Base-by-base conservation (phyloP, 2,113 vertebrate species). In the Eulacestoma nigropectus region DNA sequence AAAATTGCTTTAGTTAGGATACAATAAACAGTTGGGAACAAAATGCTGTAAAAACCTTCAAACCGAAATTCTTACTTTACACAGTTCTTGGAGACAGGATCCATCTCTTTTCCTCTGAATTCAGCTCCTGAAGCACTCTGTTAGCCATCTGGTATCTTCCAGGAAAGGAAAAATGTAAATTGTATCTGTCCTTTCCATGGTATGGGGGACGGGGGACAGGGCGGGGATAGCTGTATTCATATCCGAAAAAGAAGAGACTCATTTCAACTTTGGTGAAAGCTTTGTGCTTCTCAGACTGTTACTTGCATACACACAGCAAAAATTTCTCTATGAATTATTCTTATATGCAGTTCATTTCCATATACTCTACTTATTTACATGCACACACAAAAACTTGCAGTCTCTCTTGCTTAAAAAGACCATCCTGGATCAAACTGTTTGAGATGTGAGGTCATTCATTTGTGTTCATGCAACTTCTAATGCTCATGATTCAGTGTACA, bases 131-230 rank as follows among this genome's bases (percentile, higher is more conserved):
- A 62, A 96, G 59, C 42, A 20, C 4, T 33, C 62, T 92, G 75
- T 85, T 96, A 86, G 80, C 92, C 93, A 94, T 90, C 90, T 96
- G 96, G 67, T 89, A 44, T 84, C 82, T 70, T 95, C 82, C 68
- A 90, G 82, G 56, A 89, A 77, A 88, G 29, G 75, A 84, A 91
- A 89, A 93, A 88, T 76, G 32, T 87, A 80, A 88, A 85, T 70
- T 68, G 63, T 68, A 30, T 93, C 50, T 93, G 87, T 93, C 59
- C 39, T 77, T 91, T 65, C 29, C 46, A 69, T 84, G 55, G 30
- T 79, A 52, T 33, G 41, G 15, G 7, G 20, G 5, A 16, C 2
- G 0, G 23, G 26, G 35, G 11, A 44, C 37, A 68, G 63, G 53
- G 32, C 4, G 2, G 32, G 22, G 1, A 5, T 13, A 60, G 20